Conservation (phyloP, 2,113 vertebrate genomes). For the Cacatua alba region DNA sequence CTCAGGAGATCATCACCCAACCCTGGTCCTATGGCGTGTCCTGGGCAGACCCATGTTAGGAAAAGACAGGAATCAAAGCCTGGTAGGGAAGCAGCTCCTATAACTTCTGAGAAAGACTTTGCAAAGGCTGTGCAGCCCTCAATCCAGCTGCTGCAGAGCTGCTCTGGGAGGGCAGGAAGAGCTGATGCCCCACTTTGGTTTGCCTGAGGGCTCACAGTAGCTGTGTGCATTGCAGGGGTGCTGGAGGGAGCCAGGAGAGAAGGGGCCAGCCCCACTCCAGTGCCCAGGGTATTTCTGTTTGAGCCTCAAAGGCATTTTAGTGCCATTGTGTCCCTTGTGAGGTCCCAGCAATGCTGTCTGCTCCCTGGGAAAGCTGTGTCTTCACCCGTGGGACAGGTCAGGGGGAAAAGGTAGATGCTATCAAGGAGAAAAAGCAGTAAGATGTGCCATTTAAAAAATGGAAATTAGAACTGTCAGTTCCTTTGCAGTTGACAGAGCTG, state of each 20-base stretch:
- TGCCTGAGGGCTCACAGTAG: background rate
- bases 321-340: background rate
- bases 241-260: background rate
- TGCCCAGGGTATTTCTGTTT: background rate
- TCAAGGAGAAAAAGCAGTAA: background rate
- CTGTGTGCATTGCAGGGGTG: background rate
- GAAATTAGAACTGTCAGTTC: background rate
- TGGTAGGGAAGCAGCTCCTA: background rate
- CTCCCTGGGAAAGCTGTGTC: background rate
- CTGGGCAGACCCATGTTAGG: background rate
- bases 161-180: background rate
- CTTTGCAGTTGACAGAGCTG: background rate
- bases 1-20: background rate
- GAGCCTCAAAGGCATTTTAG: background rate
- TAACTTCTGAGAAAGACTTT: background rate
- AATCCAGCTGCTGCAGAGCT: background rate
- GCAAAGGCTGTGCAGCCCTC: background rate
- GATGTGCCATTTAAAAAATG: background rate
- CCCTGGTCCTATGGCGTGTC: background rate
- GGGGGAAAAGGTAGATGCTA: background rate
- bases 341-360: background rate
- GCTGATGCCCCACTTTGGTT: background rate
- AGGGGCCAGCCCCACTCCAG: background rate
- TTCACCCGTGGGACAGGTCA: background rate
- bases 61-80: background rate